A percentile compares a stretch with the other conserved stretches of the same genome.
Evolutionary conservation across 2,888 invertebrate genomes (phyloP).

Genomic region (Agrochola lychnidis): DNA sequence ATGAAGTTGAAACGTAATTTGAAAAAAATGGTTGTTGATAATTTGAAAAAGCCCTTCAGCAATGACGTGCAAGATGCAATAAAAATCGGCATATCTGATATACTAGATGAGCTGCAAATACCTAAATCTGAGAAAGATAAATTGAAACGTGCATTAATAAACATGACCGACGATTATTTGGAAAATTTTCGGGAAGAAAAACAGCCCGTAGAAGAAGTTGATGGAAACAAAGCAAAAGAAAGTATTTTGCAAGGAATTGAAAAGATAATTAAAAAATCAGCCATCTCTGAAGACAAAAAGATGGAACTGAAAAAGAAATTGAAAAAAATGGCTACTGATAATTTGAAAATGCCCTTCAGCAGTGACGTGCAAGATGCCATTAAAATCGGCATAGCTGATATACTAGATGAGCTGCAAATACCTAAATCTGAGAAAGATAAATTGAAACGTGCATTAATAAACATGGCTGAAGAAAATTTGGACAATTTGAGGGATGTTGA

Average conservation of each 20-base stretch:
- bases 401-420: constrained; percentile 36
- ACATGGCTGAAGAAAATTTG: background rate
- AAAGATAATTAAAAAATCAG: background rate
- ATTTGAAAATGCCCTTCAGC: background rate
- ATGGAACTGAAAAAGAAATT: background rate
- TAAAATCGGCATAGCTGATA: constrained; percentile 40
- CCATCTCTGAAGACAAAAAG: background rate
- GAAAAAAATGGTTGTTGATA: too few relatives aligned
- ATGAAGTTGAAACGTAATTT: too few relatives aligned
- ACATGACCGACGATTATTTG: too few relatives aligned
- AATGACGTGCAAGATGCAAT: too few relatives aligned
- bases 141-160: too few relatives aligned
- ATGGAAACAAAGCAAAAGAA: background rate
- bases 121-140: too few relatives aligned
- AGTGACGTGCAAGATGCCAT: background rate
- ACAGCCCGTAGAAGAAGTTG: background rate
- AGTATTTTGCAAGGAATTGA: background rate
- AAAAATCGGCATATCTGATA: too few relatives aligned
- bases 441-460: background rate
- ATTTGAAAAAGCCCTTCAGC: too few relatives aligned
- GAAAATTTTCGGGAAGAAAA: too few relatives aligned
- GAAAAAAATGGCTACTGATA: background rate
- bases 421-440: constrained; percentile 7
- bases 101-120: too few relatives aligned
- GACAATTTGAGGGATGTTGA: background rate